Conservation (phyloP, 2,797 vertebrate species). For the Sarcoramphus papa region DNA sequence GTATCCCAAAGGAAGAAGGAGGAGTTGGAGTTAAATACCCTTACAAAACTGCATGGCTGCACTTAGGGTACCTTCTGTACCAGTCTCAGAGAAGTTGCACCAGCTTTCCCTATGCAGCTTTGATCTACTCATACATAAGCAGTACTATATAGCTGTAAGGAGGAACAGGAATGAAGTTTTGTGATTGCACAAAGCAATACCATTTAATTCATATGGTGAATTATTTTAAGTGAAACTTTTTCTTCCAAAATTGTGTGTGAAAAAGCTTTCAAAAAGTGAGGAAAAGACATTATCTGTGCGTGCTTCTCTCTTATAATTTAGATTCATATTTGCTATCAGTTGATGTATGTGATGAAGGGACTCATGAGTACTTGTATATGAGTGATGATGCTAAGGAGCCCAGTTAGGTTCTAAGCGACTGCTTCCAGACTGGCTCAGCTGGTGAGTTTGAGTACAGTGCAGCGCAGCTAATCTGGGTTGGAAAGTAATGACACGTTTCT, state of each 20-base stretch:
- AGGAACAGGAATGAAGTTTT: not conserved
- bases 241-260: not conserved
- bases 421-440: not conserved
- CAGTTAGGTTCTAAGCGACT: not conserved
- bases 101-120: not conserved
- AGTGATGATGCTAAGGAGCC: not conserved
- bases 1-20: not conserved
- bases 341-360: not conserved
- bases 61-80: not conserved
- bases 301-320: not conserved
- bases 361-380: not conserved
- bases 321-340: not conserved
- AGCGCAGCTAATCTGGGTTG: slow-evolving; percentile 5
- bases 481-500: not conserved
- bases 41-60: not conserved
- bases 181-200: not conserved
- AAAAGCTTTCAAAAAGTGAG: not conserved
- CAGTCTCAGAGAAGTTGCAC: not conserved
- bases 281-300: not conserved
- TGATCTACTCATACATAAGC: not conserved
- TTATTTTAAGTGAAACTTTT: not conserved
- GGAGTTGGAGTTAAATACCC: not conserved
- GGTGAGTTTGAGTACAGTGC: not conserved
- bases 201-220: not conserved
- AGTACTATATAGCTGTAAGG: not conserved